Base-by-base conservation (phyloP, 2,888 invertebrate genomes). In the Caenorhabditis drosophilae region DNA sequence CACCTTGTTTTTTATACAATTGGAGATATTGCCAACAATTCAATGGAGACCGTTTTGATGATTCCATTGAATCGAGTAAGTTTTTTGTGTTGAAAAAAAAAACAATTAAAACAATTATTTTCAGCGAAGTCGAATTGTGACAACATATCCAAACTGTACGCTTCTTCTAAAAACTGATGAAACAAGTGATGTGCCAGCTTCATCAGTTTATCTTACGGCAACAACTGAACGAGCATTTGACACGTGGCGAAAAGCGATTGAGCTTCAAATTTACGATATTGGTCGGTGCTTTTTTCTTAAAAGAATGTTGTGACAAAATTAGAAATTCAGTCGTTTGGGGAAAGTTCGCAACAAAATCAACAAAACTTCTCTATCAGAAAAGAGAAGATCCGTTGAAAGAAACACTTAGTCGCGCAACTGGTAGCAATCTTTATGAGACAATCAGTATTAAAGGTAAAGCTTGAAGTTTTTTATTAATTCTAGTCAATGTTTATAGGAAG, bases 341-440 rank as follows among this genome's bases (percentile, higher is more conserved):
- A 11, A 44, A 59, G 27, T 75, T 75, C 42, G 73, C 75, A 12
- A 69, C 66, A 42, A 62, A 45, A 6, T 22, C 63, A 1, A 57
- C 61, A 18, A 53, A 60, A 41, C 68, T 75, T 58, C 57, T 67
- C 40, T 60, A 50, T 41, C 54, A 71, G 44, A 66, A 66, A 49
- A 61, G 59, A 48, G 64, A 64, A 34, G 71, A 71, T 50, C 71
- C 71, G 15, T 60, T 68, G 22, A 60, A 57, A 49, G 70, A 72
- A 34, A 75, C 75, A 9, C 40, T 72, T 40, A 66, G 72, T 49
- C 51, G 75, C 18, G 67, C 60, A 15, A 56, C 62, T 9, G 75
- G 75, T 12, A 68, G 61, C 49, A 58, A 66, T 36, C 62, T 75
- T 20, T 75, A 75, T 57, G 75, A 75, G 34, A 71, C 70, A 20